Evolutionary conservation across 2,113 vertebrate genomes (phyloP).

Genomic region (Sander vitreus): DNA sequence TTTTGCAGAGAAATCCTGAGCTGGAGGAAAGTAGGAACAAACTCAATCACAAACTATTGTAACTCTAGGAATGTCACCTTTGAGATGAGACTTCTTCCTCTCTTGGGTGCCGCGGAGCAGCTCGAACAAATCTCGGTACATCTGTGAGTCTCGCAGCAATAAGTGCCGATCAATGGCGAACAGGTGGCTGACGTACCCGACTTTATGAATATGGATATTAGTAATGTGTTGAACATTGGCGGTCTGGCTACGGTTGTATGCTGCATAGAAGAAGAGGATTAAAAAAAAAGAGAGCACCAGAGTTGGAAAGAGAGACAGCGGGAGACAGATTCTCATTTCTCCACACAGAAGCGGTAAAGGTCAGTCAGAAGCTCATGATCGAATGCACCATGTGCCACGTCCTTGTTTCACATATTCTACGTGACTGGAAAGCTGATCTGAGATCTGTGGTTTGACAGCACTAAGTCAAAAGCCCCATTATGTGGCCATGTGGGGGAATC

Average conservation of each 20-base stretch:
- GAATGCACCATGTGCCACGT: slow-evolving; percentile 42
- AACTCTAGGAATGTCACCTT: too few relatives aligned
- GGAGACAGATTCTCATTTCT: slow-evolving; percentile 59
- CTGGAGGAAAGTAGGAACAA: too few relatives aligned
- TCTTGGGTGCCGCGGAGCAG: too few relatives aligned
- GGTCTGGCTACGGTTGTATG: slow-evolving; percentile 26
- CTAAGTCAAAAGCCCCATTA: neutral
- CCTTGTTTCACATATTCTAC: slow-evolving; percentile 34
- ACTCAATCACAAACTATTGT: too few relatives aligned
- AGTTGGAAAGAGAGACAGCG: slow-evolving; percentile 2
- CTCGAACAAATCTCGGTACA: too few relatives aligned
- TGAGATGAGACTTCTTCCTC: too few relatives aligned
- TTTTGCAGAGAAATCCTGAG: too few relatives aligned
- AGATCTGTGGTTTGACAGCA: slow-evolving; percentile 23
- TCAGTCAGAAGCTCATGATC: slow-evolving; percentile 69
- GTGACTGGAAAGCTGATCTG: slow-evolving; percentile 48
- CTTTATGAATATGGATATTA: slow-evolving; percentile 70
- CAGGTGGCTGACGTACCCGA: slow-evolving; percentile 31
- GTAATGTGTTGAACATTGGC: slow-evolving; percentile 46
- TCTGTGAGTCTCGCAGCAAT: too few relatives aligned
- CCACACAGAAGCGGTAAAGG: slow-evolving; percentile 64
- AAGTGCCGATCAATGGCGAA: too few relatives aligned
- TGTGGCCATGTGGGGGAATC: neutral
- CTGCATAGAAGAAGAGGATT: neutral
- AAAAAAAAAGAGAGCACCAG: neutral